phyloP scores from a whole-genome alignment of 1,140 invertebrate species.

The Aphidius gifuensis region DNA sequence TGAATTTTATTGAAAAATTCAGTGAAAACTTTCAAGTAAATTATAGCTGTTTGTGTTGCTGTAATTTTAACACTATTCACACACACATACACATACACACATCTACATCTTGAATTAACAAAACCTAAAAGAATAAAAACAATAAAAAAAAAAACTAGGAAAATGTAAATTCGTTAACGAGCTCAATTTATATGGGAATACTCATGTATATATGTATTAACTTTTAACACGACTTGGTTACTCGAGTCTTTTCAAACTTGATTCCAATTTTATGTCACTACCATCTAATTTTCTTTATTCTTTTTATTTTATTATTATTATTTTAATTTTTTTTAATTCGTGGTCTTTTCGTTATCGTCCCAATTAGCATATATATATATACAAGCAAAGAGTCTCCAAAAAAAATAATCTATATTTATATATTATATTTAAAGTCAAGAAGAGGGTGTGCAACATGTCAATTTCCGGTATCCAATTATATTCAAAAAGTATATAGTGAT shows the following conservation, averaged over 20 bases:
- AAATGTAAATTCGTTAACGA: neutral
- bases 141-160: constrained; percentile 8
- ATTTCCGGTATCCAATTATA: too few relatives aligned
- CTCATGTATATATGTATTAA: constrained; percentile 14
- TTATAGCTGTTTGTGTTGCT: too few relatives aligned
- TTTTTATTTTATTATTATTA: constrained; percentile 1
- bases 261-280: constrained; percentile 12
- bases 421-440: too few relatives aligned
- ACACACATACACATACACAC: too few relatives aligned
- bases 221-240: constrained; percentile 3
- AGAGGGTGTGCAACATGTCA: too few relatives aligned
- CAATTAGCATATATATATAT: constrained; percentile 3
- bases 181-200: constrained; percentile 12
- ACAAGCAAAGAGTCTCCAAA: too few relatives aligned
- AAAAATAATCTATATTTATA: too few relatives aligned
- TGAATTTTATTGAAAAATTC: too few relatives aligned
- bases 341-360: constrained; percentile 11
- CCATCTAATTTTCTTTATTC: constrained; percentile 12
- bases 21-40: too few relatives aligned
- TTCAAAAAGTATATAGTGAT: too few relatives aligned
- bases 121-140: neutral
- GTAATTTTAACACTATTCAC: too few relatives aligned
- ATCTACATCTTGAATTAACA: too few relatives aligned
- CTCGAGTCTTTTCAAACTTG: constrained; percentile 7
- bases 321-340: constrained; percentile 3